Conservation (phyloP, 2,113 vertebrate species). For the Pseudonaja textilis region DNA sequence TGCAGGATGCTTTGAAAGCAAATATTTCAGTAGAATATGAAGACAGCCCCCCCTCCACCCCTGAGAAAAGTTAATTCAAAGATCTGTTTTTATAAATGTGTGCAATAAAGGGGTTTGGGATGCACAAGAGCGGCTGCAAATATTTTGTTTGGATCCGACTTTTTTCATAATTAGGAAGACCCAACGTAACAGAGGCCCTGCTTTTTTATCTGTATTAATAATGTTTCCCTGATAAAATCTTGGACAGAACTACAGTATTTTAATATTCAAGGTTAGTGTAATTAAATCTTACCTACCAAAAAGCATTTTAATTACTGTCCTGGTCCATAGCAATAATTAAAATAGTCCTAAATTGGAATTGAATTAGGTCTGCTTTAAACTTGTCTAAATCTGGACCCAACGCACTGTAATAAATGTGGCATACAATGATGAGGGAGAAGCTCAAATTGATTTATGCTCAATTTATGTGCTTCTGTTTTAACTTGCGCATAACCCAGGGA, state of each 20-base stretch:
- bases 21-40: background rate
- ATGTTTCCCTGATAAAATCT: background rate
- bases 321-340: background rate
- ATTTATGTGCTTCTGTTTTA: background rate
- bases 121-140: background rate
- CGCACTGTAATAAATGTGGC: background rate
- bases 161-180: background rate
- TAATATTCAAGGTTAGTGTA: background rate
- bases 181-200: background rate
- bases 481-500: background rate
- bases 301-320: background rate
- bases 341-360: background rate
- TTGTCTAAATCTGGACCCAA: background rate
- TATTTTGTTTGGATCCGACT: background rate
- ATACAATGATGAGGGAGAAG: background rate
- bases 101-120: background rate
- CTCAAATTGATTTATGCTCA: background rate
- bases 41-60: background rate
- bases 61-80: background rate
- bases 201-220: background rate
- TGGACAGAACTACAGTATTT: background rate
- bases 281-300: background rate
- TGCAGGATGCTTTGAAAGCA: background rate
- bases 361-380: background rate
- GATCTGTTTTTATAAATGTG: background rate